Percentiles rank a stretch among this genome's conserved stretches.
phyloP scores from a whole-genome alignment of 2,888 invertebrate species.

The Galerucella nymphaeae region DNA sequence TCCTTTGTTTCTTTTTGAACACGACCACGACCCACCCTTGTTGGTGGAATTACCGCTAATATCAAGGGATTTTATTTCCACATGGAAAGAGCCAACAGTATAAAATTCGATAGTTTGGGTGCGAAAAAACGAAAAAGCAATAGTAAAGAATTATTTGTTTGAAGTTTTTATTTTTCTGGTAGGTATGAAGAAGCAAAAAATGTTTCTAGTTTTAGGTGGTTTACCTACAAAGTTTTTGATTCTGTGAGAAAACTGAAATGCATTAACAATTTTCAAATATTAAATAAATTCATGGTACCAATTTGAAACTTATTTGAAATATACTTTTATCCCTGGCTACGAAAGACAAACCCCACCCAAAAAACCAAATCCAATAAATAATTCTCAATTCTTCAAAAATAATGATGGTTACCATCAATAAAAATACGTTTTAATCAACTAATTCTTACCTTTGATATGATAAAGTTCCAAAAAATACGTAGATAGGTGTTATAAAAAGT shows the following conservation, averaged over 20 bases:
- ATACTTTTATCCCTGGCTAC: neutral
- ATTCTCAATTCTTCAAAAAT: neutral
- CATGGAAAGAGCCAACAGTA: neutral
- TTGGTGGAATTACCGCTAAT: neutral
- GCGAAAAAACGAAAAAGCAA: too few relatives aligned
- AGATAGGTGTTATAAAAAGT: constrained; percentile 37
- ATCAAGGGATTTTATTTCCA: constrained; percentile 3
- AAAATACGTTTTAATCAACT: constrained; percentile 10
- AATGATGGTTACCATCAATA: neutral
- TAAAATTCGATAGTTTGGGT: neutral
- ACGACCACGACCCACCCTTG: neutral
- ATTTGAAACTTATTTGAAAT: neutral
- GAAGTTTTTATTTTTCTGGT: too few relatives aligned
- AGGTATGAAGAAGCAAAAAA: too few relatives aligned
- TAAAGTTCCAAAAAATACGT: constrained; percentile 23
- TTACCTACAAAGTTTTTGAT: too few relatives aligned
- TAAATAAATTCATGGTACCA: neutral
- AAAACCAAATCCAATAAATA: neutral
- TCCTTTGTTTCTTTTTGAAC: neutral
- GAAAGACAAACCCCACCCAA: constrained; percentile 5
- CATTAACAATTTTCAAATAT: neutral
- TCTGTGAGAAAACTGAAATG: neutral
- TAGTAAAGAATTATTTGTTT: too few relatives aligned
- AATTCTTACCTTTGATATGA: constrained; percentile 42
- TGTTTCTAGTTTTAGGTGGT: too few relatives aligned